Conservation (phyloP, 1,140 invertebrate genomes). For the Monomorium pharaonis region DNA sequence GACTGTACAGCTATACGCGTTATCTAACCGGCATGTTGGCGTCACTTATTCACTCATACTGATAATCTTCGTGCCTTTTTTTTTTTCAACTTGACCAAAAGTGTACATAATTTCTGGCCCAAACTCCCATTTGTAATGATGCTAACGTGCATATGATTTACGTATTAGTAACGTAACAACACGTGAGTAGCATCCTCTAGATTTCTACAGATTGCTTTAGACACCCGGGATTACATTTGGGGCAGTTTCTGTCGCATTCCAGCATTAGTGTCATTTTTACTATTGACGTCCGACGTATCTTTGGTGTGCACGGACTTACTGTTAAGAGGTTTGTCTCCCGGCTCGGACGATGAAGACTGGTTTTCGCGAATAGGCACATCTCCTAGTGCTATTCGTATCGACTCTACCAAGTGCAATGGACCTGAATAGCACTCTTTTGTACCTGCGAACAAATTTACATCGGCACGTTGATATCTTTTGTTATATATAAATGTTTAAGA, state of each 20-base stretch:
- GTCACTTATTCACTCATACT: background rate
- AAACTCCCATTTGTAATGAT: slow-evolving; percentile 11
- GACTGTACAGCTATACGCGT: slow-evolving; percentile 28
- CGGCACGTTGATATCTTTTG: background rate
- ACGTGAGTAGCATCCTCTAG: background rate
- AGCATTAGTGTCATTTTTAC: slow-evolving; percentile 56
- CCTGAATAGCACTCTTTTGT: slow-evolving; percentile 87
- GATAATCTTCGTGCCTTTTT: background rate
- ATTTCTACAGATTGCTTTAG: background rate
- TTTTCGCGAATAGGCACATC: slow-evolving; percentile 76
- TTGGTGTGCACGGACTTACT: slow-evolving; percentile 15
- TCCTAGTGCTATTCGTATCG: slow-evolving; percentile 87
- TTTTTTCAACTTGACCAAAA: slow-evolving; percentile 23
- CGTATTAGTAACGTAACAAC: background rate
- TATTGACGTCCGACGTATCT: slow-evolving; percentile 5
- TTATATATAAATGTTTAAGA: background rate
- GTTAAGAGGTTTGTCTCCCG: slow-evolving; percentile 67
- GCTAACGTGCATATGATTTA: background rate
- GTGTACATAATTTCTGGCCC: background rate
- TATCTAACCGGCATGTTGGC: background rate
- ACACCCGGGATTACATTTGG: slow-evolving; percentile 63
- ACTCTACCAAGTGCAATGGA: slow-evolving; percentile 86
- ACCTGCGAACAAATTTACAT: slow-evolving; percentile 84
- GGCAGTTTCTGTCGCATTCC: slow-evolving; percentile 79
- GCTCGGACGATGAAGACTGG: background rate